Base-by-base conservation (phyloP, 2,888 invertebrate genomes). In the Gryllus longicercus region DNA sequence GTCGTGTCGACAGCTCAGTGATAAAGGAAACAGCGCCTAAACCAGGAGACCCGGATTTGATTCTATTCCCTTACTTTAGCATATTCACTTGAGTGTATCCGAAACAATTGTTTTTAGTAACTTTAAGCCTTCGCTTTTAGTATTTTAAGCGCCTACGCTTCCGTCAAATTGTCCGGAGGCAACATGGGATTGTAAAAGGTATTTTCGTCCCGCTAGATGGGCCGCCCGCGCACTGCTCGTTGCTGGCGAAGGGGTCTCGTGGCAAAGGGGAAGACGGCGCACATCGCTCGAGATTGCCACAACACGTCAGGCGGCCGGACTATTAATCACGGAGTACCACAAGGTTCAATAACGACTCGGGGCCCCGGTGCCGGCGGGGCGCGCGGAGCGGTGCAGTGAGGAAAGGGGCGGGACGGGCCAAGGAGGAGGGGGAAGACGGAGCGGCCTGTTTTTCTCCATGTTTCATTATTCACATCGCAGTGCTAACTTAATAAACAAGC, bases 311-410 rank as follows among this genome's bases (percentile, higher is more conserved):
- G n/a, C 63, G 11, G 16, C 63, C 16, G 16, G 63, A 63, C 63
- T 18, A 63, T 63, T 63, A 63, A 63, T 63, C 63, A 63, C 63
- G 16, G n/a, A 63, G 63, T 63, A 63, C 63, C 14, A n/a, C 16
- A 63, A 63, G n/a, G 63, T 63, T 63, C 63, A 63, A 63, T 63
- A 63, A 63, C 63, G 63, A 63, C 63, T 63, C 63, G 63, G n/a
- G 5, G 63, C 63, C 14, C 14, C 1, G 16, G 63, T 14, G 14
- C n/a, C 4, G 0, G 63, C 14, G 1, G 16, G 16, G 16, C 16
- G 16, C n/a, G 14, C 8, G n/a, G 63, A 38, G 38, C 5, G 38
- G 38, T 0, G 38, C 5, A 38, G 5, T 4, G 38, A 5, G 38
- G 38, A 4, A 38, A 38, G 38, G 38, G 8, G 38, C 38, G 38